Evolutionary conservation across 1,140 invertebrate species (phyloP), one percentile per base, ranked within the genome.

Genomic region (Hermatobates lingyangjiaoensis): DNA sequence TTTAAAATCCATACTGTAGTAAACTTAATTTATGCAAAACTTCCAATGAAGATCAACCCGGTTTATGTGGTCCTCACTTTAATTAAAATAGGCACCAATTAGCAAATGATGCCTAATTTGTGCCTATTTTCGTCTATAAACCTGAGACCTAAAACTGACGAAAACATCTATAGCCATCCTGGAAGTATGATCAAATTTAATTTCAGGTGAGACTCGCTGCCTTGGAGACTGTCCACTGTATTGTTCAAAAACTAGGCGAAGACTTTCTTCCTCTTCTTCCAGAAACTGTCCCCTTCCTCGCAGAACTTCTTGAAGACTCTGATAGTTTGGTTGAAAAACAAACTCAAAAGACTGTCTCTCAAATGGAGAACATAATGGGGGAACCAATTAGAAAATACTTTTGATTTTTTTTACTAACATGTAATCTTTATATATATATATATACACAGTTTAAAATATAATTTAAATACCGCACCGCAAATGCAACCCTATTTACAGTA

Each of bases 331-430:
- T 87, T n/a, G 85, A 90, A 63, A 71, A 75, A 30, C 73, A 71
- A 26, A 81, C 82, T 1, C 77, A 83, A 55, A 75, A 74, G 51
- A 75, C 80, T 2, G 75, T 90, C 5, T 74, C 80, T 54, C 79
- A 84, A 53, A 67, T 90, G 39, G 87, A 90, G 65, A 73, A 77
- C 28, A 77, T 88, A 62, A 67, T 90, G 3, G 86, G 83, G 2
- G 85, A 91, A 69, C 81, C 85, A 0, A 67, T 91, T 20, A 80
- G 84, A 60, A 83, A 86, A 73, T 86, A 87, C 68, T 79, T 87
- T 59, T 85, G 77, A 70, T 40, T 49, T 25, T 56, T 54, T 45
- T 45, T 34, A 34, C 30, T 10, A 34, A 10, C 7, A n/a, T 34
- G 7, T 34, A 10, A 10, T 34, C 7, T 34, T 10, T 34, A 34